Percentiles rank a stretch among this genome's conserved stretches.
Evolutionary conservation across 30 jellyfish, hydroid and myxozoan species (phyloP).

Genomic region (Catostylus mosaicus): DNA sequence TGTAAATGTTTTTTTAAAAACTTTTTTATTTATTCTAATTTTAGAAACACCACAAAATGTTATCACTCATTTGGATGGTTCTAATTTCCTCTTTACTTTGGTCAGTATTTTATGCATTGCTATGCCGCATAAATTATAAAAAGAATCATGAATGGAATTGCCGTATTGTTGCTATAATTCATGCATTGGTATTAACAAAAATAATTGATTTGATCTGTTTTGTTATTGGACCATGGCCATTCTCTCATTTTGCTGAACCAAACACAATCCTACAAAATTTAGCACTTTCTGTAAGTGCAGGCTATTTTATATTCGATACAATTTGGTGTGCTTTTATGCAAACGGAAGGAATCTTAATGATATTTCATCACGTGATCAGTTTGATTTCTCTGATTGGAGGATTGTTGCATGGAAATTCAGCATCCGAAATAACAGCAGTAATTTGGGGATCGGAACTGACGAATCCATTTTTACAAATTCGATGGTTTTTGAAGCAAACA

Average conservation of each 20-base stretch:
- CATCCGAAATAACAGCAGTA: slow-evolving; percentile 77
- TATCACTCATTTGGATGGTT: slow-evolving; percentile 16
- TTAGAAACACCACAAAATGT: slow-evolving; percentile 6
- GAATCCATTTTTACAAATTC: slow-evolving; percentile 81
- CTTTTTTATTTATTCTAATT: not conserved
- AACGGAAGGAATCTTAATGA: slow-evolving; percentile 81
- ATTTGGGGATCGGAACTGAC: slow-evolving; percentile 94
- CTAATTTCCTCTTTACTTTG: slow-evolving; percentile 21
- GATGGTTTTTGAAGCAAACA: slow-evolving; percentile 79
- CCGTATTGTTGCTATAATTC: slow-evolving; percentile 75
- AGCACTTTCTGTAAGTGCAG: slow-evolving; percentile 66
- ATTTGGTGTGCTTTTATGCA: slow-evolving; percentile 79
- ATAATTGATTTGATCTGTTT: slow-evolving; percentile 32
- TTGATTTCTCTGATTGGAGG: slow-evolving; percentile 67
- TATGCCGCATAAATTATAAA: slow-evolving; percentile 11
- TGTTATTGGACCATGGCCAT: slow-evolving; percentile 82
- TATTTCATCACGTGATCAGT: slow-evolving; percentile 78
- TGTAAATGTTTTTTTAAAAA: slow-evolving; percentile 1
- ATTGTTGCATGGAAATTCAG: slow-evolving; percentile 54
- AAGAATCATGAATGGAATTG: slow-evolving; percentile 72
- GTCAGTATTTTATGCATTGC: slow-evolving; percentile 38
- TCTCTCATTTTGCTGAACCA: slow-evolving; percentile 61
- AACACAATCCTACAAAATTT: slow-evolving; percentile 48
- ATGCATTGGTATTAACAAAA: slow-evolving; percentile 64
- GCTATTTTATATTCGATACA: slow-evolving; percentile 76